Evolutionary conservation across 2,797 vertebrate genomes (phyloP).

Genomic region (Dendrocincla tyrannina): DNA sequence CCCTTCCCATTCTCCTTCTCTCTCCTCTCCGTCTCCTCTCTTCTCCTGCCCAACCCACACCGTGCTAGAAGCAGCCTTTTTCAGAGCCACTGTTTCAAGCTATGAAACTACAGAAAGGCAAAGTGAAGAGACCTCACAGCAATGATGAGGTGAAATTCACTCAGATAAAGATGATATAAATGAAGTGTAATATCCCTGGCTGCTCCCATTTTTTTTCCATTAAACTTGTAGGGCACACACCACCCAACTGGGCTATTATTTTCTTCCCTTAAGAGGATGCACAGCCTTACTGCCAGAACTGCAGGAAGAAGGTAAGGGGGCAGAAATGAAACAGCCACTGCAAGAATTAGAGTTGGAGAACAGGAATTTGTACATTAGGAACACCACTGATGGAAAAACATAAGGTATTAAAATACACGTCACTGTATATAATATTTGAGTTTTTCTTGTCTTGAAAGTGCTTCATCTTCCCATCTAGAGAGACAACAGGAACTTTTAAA

Average conservation of each 20-base stretch:
- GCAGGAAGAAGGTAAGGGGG: not conserved
- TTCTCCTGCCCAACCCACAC: fast-evolving
- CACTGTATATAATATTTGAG: not conserved
- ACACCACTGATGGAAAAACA: not conserved
- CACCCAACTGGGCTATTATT: not conserved
- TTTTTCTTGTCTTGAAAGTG: not conserved
- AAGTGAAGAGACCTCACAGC: not conserved
- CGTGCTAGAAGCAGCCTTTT: not conserved
- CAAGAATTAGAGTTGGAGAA: not conserved
- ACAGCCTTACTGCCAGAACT: not conserved
- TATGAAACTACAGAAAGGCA: not conserved
- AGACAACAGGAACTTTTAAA: not conserved
- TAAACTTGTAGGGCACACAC: not conserved
- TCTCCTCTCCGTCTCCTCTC: not conserved
- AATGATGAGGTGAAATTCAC: not conserved
- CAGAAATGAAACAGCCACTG: not conserved
- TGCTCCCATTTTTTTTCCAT: not conserved
- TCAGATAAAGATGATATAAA: not conserved
- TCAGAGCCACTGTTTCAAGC: not conserved
- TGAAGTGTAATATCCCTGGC: not conserved
- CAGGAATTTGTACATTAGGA: not conserved
- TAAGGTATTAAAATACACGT: too few species aligned
- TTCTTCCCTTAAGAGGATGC: not conserved
- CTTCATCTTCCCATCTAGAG: not conserved
- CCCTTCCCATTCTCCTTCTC: not conserved